Conservation (phyloP, 2,888 invertebrate genomes). For the Pandemis cinnamomeana region DNA sequence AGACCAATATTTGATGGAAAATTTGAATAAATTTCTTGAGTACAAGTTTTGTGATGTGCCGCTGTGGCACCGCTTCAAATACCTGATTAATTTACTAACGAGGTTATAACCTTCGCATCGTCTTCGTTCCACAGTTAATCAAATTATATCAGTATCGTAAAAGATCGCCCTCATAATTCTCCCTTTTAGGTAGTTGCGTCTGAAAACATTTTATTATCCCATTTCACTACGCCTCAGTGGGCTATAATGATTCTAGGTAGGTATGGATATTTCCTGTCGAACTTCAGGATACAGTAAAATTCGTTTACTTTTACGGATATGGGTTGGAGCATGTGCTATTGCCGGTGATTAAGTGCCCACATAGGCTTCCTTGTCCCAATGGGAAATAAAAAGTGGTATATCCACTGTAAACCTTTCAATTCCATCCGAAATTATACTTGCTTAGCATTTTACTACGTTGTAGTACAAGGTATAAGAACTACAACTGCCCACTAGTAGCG, state of each 20-base stretch:
- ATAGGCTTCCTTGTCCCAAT: constrained; percentile 35
- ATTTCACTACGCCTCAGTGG: constrained; percentile 27
- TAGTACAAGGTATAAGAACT: constrained; percentile 53
- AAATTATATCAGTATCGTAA: constrained; percentile 4
- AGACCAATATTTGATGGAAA: constrained; percentile 9
- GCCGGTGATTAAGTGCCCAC: constrained; percentile 31
- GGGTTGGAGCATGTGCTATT: constrained; percentile 19
- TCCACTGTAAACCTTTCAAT: constrained; percentile 47
- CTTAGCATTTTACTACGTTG: constrained; percentile 43
- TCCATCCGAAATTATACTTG: constrained; percentile 33
- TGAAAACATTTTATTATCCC: constrained; percentile 26
- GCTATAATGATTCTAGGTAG: constrained; percentile 23
- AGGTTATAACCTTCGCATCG: not conserved
- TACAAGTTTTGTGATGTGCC: constrained; percentile 9
- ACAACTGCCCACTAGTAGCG: constrained; percentile 50
- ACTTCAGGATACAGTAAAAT: constrained; percentile 23
- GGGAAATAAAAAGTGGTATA: constrained; percentile 31
- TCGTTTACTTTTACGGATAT: constrained; percentile 30
- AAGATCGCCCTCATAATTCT: constrained; percentile 6
- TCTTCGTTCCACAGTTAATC: constrained; percentile 6
- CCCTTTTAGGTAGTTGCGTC: constrained; percentile 13
- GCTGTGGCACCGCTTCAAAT: not conserved
- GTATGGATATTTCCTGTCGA: constrained; percentile 19
- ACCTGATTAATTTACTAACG: not conserved
- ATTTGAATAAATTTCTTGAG: constrained; percentile 5